Conservation (phyloP, 2,113 vertebrate genomes). For the Leucopsar rothschildi region DNA sequence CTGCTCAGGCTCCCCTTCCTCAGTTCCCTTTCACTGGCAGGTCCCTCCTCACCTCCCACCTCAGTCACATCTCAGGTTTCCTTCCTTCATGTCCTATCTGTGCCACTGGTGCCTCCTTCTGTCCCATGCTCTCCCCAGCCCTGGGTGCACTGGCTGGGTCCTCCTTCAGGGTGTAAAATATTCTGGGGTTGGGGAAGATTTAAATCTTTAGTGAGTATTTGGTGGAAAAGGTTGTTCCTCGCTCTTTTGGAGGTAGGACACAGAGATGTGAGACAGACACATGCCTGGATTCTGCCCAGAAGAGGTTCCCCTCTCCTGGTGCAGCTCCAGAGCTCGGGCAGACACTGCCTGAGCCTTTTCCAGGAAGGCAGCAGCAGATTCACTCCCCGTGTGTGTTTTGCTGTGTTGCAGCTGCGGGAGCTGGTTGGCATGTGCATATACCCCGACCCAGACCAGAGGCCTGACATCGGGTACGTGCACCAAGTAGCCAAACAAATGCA, state of each 20-base stretch:
- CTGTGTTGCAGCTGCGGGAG: slow-evolving; percentile 77
- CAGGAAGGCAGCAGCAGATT: accelerated
- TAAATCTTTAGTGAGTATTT: no score
- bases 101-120: not conserved
- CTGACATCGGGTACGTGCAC: slow-evolving; percentile 83
- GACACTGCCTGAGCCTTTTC: accelerated
- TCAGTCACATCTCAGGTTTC: accelerated
- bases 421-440: slow-evolving; percentile 88
- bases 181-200: accelerated
- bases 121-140: not conserved
- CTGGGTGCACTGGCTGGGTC: not conserved
- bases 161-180: not conserved
- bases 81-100: not conserved
- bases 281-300: accelerated
- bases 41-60: not conserved
- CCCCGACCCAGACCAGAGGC: slow-evolving; percentile 79
- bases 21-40: not conserved
- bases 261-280: accelerated
- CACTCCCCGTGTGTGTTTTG: not conserved
- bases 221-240: not conserved
- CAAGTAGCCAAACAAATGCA: slow-evolving; percentile 87
- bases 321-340: accelerated
- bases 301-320: not conserved
- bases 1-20: not conserved
- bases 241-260: not conserved